These are phyloP conservation scores for Parapristionchus giblindavisi DNA, from an alignment of 2,888 invertebrate species.

Conservation along the genomic window DNA sequence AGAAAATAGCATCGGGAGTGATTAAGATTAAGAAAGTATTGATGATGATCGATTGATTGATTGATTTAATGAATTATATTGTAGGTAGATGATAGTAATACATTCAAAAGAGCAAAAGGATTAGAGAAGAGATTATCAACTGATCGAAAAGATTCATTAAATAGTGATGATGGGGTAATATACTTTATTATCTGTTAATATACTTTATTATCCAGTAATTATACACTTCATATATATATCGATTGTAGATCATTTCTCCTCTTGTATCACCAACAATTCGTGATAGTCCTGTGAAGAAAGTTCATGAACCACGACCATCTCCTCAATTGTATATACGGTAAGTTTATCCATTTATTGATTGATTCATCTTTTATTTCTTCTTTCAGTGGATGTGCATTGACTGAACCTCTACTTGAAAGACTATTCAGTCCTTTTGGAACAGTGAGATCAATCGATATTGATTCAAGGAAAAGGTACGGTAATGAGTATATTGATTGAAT, in stretches of 20 bases:
- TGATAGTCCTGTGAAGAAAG: constrained; percentile 2
- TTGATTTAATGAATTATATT: neutral
- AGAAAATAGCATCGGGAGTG: constrained; percentile 49
- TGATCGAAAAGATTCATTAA: constrained; percentile 11
- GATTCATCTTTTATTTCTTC: constrained; percentile 6
- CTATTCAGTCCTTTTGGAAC: constrained; percentile 18
- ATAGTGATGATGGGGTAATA: constrained; percentile 5
- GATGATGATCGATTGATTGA: neutral
- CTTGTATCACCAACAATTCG: constrained; percentile 8
- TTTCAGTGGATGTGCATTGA: constrained; percentile 2
- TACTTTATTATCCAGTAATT: too few species aligned
- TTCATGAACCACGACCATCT: constrained; percentile 16
- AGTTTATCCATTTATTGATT: neutral
- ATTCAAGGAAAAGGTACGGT: constrained; percentile 20
- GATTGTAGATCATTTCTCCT: too few species aligned
- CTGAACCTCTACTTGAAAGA: constrained; percentile 1
- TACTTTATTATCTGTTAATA: neutral
- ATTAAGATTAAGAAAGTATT: constrained; percentile 47
- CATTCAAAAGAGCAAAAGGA: constrained; percentile 34
- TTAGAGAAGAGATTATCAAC: neutral
- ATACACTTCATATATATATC: too few species aligned
- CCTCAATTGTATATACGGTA: constrained; percentile 15
- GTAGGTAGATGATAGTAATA: constrained; percentile 23
- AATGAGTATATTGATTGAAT: neutral
- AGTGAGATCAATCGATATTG: constrained; percentile 6